A percentile compares a stretch with the other conserved stretches of the same genome.
These are phyloP conservation scores for Petaurus breviceps DNA, from an alignment of 2,113 vertebrate genomes.

Conservation along the genomic window DNA sequence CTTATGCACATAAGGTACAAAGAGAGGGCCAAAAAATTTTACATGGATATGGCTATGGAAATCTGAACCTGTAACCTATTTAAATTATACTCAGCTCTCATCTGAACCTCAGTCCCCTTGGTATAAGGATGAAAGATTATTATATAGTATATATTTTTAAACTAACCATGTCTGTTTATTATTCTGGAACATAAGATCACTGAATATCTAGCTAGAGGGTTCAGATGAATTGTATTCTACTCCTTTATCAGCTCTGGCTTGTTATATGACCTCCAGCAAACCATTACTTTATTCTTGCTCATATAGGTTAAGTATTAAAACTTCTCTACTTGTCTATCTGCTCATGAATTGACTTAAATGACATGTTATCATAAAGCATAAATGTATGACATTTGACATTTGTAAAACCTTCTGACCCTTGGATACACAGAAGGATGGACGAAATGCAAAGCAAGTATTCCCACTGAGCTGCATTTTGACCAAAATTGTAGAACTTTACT, in stretches of 20 bases:
- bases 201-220: slow-evolving; percentile 6
- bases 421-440: not conserved
- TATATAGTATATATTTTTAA: not conserved
- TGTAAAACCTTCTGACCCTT: slow-evolving; percentile 32
- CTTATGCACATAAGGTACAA: not conserved
- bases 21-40: too few relatives aligned
- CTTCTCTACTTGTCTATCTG: not conserved
- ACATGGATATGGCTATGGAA: slow-evolving; percentile 15
- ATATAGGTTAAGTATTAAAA: slow-evolving; percentile 24
- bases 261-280: not conserved
- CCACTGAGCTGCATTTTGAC: not conserved
- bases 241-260: slow-evolving; percentile 6
- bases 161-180: not conserved
- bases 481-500: not conserved
- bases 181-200: slow-evolving; percentile 29
- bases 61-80: not conserved
- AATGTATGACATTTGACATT: slow-evolving; percentile 34
- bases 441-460: not conserved
- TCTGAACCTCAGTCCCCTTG: not conserved
- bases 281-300: slow-evolving; percentile 7
- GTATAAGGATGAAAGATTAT: not conserved
- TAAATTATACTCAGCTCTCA: not conserved
- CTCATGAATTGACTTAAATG: not conserved
- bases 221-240: slow-evolving; percentile 1
- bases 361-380: slow-evolving; percentile 6